Evolutionary conservation across 2,888 invertebrate species (phyloP), one percentile per base, ranked within the genome.

Genomic region (Amphipyra tragopoginis): DNA sequence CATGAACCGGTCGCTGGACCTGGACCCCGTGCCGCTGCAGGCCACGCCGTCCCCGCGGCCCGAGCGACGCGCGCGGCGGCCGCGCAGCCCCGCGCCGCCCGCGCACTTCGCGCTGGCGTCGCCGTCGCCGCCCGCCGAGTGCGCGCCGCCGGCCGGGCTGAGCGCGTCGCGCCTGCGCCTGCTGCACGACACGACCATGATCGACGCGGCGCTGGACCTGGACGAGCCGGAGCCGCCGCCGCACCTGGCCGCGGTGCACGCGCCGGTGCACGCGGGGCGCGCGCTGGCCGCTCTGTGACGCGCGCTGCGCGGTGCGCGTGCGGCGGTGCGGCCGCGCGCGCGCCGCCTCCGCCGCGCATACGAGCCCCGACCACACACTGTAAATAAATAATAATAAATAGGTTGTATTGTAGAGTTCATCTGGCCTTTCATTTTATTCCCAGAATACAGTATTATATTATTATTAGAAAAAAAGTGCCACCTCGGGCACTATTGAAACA

Each of bases 131-230:
- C 91, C 83, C 87, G 95, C 13, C 15, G 4, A 13, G 13, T 9
- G 29, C 43, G 43, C 34, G 33, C 14, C 58, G 53, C 79, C 71
- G 54, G 64, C 73, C 55, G 85, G 75, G 67, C 95, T 97, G 80
- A 96, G 96, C 85, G 97, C 97, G 64, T 97, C 97, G 88, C 96
- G 97, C 72, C 95, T 98, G 88, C 96, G 97, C 80, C 95, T 97
- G 82, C 95, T 98, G 83, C 97, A 97, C 88, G 97, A 98, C 93
- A 98, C 98, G 62, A 98, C 98, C 53, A 98, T 98, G 98, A 98
- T 98, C 84, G 98, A 98, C 91, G 98, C 98, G 59, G 98, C 98
- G 60, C 95, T 98, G 75, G 98, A 98, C 95, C 96, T 98, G 84
- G 98, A 98, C 93, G 98, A 98, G 79, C 94, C 98, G 77, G 98